Conservation (phyloP, 2,888 invertebrate genomes). For the Acrobasis suavella region DNA sequence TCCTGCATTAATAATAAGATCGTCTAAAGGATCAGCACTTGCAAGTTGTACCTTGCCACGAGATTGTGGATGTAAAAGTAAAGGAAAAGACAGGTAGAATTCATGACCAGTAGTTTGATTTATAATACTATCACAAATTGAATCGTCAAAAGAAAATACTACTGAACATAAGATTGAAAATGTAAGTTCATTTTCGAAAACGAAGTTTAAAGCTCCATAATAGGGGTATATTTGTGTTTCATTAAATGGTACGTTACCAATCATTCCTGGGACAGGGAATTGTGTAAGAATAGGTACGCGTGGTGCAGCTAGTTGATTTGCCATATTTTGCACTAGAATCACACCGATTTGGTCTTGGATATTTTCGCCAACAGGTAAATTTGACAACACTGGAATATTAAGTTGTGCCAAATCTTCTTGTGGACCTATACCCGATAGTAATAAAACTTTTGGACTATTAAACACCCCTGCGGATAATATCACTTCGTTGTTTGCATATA, state of each 20-base stretch:
- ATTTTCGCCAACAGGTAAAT: conserved; percentile 68
- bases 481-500: conserved; percentile 62
- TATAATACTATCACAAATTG: conserved; percentile 36
- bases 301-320: conserved; percentile 44
- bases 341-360: conserved; percentile 68
- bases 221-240: conserved; percentile 69
- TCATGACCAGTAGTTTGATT: conserved; percentile 31
- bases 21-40: conserved; percentile 74
- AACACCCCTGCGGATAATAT: conserved; percentile 70
- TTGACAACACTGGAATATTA: conserved; percentile 54
- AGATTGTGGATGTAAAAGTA: conserved; percentile 67
- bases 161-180: conserved; percentile 34
- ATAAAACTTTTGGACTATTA: conserved; percentile 70
- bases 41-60: conserved; percentile 77
- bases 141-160: conserved; percentile 34
- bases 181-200: conserved; percentile 30
- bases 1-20: conserved; percentile 82
- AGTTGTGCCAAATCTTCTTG: conserved; percentile 48
- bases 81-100: conserved; percentile 26
- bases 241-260: conserved; percentile 79
- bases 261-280: conserved; percentile 36
- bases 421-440: conserved; percentile 76
- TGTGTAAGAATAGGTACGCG: conserved; percentile 45
- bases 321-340: conserved; percentile 41
- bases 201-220: conserved; percentile 44